These are phyloP conservation scores for Heliothis virescens DNA, from an alignment of 1,140 invertebrate species.

Conservation along the genomic window DNA sequence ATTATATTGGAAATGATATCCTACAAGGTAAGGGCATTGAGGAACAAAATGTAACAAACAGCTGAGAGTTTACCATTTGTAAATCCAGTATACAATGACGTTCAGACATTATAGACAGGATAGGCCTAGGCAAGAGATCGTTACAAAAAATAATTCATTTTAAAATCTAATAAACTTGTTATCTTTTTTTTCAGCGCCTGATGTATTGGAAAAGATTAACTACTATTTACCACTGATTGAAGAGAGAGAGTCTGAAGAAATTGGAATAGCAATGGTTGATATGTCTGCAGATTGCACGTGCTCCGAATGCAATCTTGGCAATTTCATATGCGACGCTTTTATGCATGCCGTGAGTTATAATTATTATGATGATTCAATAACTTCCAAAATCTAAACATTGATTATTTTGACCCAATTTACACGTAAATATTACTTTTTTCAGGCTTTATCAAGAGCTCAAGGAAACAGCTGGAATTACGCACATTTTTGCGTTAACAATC, in stretches of 20 bases:
- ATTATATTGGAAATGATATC: conserved; percentile 89
- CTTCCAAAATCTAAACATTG: too few species aligned
- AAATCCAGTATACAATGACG: too few species aligned
- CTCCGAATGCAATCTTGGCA: conserved; percentile 93
- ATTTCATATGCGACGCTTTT: conserved; percentile 91
- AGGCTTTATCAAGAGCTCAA: conserved; percentile 74
- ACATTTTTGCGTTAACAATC: conserved; percentile 90
- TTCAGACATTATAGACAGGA: too few species aligned
- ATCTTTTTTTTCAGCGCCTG: conserved; percentile 61
- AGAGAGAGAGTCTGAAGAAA: conserved; percentile 80
- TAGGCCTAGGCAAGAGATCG: too few species aligned
- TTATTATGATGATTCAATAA: too few species aligned
- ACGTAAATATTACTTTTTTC: conserved; percentile 21
- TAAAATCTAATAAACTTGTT: neutral
- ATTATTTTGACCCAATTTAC: too few species aligned
- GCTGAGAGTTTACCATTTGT: neutral
- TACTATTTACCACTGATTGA: conserved; percentile 88
- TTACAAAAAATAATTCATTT: too few species aligned
- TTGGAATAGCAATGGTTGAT: conserved; percentile 87
- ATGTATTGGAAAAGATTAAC: conserved; percentile 85
- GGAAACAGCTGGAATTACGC: conserved; percentile 89
- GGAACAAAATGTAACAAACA: neutral
- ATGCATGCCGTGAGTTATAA: conserved; percentile 86
- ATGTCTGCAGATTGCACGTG: conserved; percentile 87
- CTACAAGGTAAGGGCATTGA: conserved; percentile 86